phyloP scores from a whole-genome alignment of 2,797 vertebrate genomes.

The Halcyon chelicuti region DNA sequence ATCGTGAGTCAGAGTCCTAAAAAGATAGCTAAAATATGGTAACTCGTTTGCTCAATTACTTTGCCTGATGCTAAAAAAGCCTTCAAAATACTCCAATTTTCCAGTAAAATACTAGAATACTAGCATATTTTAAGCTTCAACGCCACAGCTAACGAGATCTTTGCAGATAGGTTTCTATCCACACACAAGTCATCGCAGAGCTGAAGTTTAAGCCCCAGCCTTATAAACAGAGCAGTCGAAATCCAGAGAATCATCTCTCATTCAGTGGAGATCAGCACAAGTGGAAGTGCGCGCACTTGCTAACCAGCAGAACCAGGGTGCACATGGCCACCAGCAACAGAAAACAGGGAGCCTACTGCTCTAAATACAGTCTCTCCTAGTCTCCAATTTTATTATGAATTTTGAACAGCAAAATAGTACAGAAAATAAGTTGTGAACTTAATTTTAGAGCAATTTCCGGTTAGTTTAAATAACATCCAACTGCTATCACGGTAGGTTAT shows the following conservation, averaged over 20 bases:
- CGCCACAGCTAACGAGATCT: neutral
- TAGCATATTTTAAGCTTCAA: neutral
- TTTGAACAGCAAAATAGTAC: neutral
- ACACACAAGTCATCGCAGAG: neutral
- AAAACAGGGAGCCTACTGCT: neutral
- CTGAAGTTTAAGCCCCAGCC: neutral
- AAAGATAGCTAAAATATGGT: neutral
- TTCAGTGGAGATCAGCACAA: neutral
- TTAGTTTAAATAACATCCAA: neutral
- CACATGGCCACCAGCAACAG: neutral
- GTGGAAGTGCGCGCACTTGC: neutral
- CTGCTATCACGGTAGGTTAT: neutral
- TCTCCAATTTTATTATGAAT: neutral
- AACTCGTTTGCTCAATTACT: constrained; percentile 26
- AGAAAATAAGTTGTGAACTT: neutral
- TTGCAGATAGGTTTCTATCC: neutral
- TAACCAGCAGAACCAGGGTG: neutral
- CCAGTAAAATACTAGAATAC: constrained; percentile 22
- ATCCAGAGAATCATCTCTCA: neutral
- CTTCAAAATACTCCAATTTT: constrained; percentile 11
- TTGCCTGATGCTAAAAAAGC: neutral
- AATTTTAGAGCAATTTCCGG: neutral
- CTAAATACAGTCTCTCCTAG: neutral
- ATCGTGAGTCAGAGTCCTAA: constrained; percentile 17
- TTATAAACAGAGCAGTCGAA: neutral